Base-by-base conservation (phyloP, 2,113 vertebrate species). In the Indicator maculatus region DNA sequence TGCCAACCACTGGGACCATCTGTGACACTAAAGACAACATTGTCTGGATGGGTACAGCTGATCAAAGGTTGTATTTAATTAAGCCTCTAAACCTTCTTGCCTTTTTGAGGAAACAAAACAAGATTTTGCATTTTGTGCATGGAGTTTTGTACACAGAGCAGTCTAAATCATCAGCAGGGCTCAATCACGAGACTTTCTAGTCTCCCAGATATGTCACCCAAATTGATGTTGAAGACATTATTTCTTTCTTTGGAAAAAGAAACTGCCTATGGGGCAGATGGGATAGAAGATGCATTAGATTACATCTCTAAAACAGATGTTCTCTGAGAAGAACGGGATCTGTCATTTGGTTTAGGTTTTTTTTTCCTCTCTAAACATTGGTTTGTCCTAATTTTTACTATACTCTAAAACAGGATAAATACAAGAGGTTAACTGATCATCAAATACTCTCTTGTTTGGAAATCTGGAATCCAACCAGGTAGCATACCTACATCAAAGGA, bases 1-100 rank as follows among this genome's bases (percentile, higher is more conserved):
- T 84, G 86, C 89, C 83, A 96, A 87, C 81, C 86, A 70, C 94
- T 93, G 86, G 59, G 70, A 94, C 89, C 93, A 87, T 82, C 71
- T 89, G 91, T 87, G 86, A 79, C 59, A 82, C 70, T 67, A 52
- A 83, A 93, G 67, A 70, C 89, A 94, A 64, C 75, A 77, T 45
- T 72, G 79, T 91, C 75, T 95, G 65, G 76, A 77, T 93, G 60
- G 28, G 44, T 83, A 83, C 69, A 78, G 61, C 75, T 89, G 79
- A 89, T 89, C 1, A 2, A 80, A 80, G 39, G 41, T 56, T 89
- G 82, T 76, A 96, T 94, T 93, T 89, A 93, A 82, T 60, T 60
- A 89, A 93, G 65, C 26, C 28, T 89, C 60, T 80, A 88, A 93
- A 93, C 24, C 39, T 69, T 77, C 56, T 95, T 91, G 69, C 93